Conservation (phyloP, 2,888 invertebrate species). For the Amphipyra tragopoginis region DNA sequence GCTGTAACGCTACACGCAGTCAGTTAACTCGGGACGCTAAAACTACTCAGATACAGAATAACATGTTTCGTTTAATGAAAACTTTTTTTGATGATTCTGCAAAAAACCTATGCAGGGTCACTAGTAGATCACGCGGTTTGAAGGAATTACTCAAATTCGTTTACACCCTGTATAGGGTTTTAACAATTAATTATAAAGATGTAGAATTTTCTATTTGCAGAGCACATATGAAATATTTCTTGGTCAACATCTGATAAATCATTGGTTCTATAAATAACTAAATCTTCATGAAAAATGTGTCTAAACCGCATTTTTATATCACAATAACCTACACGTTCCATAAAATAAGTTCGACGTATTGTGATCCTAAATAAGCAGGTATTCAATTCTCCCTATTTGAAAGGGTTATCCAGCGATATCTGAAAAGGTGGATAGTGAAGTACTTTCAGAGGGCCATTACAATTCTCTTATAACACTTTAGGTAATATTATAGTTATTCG, state of each 20-base stretch:
- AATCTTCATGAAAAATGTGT: not conserved
- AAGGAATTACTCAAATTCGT: no score
- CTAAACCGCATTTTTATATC: conserved; percentile 11
- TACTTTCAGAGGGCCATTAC: conserved; percentile 35
- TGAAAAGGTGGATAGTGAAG: conserved; percentile 42
- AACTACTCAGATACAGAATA: no score
- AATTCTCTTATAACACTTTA: conserved; percentile 29
- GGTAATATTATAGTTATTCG: not conserved
- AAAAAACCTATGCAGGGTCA: no score
- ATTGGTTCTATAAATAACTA: conserved; percentile 1
- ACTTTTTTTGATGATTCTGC: no score
- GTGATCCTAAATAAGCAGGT: conserved; percentile 48
- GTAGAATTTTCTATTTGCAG: no score
- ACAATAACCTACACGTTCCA: conserved; percentile 20
- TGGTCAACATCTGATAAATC: not conserved
- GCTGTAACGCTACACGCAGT: no score
- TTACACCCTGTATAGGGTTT: no score
- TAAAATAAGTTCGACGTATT: conserved; percentile 39
- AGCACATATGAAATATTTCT: not conserved
- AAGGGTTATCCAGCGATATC: conserved; percentile 47
- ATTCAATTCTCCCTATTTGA: conserved; percentile 48
- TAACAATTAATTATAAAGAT: no score
- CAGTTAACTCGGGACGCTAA: no score
- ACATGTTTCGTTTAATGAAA: no score
- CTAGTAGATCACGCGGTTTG: no score